Conservation (phyloP, 2,888 invertebrate genomes). For the Carabus problematicus region DNA sequence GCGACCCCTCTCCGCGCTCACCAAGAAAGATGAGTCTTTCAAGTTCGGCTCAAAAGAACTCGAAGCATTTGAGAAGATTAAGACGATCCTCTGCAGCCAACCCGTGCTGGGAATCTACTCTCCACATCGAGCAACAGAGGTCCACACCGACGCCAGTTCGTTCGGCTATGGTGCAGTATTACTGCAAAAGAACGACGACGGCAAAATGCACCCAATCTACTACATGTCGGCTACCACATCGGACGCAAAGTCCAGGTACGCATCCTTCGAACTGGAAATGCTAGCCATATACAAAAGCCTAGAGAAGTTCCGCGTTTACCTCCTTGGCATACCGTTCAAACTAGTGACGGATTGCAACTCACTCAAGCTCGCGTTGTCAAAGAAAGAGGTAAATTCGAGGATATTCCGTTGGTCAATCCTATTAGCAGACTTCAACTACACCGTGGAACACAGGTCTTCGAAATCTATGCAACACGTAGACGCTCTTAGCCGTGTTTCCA, state of each 20-base stretch:
- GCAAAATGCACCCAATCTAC: too few relatives aligned
- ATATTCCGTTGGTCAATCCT: constrained; percentile 8
- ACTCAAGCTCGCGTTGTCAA: not conserved
- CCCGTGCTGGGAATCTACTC: constrained; percentile 1
- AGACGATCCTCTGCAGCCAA: not conserved
- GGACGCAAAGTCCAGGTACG: constrained; percentile 1
- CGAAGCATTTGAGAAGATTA: constrained; percentile 1
- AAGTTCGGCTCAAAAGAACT: not conserved
- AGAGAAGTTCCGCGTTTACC: not conserved
- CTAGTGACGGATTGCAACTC: constrained; percentile 5
- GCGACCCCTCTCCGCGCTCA: too few relatives aligned
- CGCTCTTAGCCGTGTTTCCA: not conserved
- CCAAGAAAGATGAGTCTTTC: not conserved
- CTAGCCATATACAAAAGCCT: not conserved
- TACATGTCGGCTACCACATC: too few relatives aligned
- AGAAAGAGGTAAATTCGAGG: not conserved
- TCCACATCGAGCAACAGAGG: constrained; percentile 1
- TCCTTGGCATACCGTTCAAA: constrained; percentile 13
- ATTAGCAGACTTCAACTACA: constrained; percentile 14
- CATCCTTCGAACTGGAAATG: not conserved
- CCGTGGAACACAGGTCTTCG: constrained; percentile 1
- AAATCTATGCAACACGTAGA: constrained; percentile 9
- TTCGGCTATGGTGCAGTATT: too few relatives aligned
- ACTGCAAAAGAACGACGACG: too few relatives aligned
- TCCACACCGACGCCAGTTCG: constrained; percentile 12